Conservation (phyloP, 2,888 invertebrate species). For the Yponomeuta malinellus region DNA sequence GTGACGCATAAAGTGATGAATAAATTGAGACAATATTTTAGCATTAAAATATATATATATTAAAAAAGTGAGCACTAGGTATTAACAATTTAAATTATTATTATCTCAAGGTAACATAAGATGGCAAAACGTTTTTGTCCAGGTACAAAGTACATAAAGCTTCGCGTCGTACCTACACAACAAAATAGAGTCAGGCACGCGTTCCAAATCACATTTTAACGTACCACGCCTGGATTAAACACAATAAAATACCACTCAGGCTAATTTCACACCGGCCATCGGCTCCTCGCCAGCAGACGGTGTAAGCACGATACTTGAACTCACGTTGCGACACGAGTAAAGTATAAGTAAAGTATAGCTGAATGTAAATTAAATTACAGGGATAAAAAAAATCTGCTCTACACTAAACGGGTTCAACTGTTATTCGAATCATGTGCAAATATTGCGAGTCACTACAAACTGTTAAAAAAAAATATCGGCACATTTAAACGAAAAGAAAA, state of each 20-base stretch:
- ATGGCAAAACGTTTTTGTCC: not conserved
- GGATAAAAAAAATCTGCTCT: too few relatives aligned
- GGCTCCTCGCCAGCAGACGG: slow-evolving; percentile 29
- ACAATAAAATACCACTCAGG: slow-evolving; percentile 62
- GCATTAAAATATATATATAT: too few relatives aligned
- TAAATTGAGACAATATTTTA: too few relatives aligned
- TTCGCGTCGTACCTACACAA: not conserved
- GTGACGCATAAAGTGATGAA: too few relatives aligned
- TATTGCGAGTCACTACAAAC: too few relatives aligned
- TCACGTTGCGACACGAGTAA: not conserved
- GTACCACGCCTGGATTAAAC: slow-evolving; percentile 38
- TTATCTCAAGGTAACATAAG: too few relatives aligned
- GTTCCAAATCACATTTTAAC: slow-evolving; percentile 43
- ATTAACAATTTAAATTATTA: too few relatives aligned
- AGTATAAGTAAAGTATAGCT: not conserved
- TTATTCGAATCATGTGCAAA: too few relatives aligned
- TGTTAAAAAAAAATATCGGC: too few relatives aligned
- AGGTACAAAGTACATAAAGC: not conserved
- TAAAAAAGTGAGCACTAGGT: too few relatives aligned
- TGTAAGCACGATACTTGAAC: not conserved
- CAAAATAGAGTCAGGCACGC: slow-evolving; percentile 4
- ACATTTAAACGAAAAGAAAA: not conserved
- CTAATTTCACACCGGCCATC: slow-evolving; percentile 39
- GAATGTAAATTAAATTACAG: not conserved
- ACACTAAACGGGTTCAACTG: too few relatives aligned